A percentile compares a stretch with the other conserved stretches of the same genome.
Conservation (phyloP, 1,140 invertebrate genomes). For the Medauroidea extradentata region DNA sequence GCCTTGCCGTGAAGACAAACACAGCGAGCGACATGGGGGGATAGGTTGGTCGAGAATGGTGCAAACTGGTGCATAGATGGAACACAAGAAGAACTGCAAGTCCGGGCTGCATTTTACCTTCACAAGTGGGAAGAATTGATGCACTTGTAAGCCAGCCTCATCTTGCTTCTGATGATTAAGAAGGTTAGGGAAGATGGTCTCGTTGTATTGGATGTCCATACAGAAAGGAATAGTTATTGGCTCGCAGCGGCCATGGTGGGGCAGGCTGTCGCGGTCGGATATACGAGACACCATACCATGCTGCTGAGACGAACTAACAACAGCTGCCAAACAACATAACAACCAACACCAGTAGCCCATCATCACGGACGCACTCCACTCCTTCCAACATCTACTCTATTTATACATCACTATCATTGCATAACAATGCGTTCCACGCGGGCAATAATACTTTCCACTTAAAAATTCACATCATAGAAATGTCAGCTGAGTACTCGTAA, state of each 20-base stretch:
- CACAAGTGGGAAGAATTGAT: slow-evolving; percentile 92
- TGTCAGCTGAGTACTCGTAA: too few species aligned
- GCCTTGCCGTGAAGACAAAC: slow-evolving; percentile 78
- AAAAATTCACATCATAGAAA: too few species aligned
- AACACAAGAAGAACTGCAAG: slow-evolving; percentile 93
- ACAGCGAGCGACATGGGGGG: slow-evolving; percentile 88
- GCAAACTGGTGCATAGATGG: slow-evolving; percentile 93
- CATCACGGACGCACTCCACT: too few species aligned
- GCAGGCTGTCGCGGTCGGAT: slow-evolving; percentile 49
- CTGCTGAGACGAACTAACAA: background rate
- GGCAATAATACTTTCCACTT: background rate
- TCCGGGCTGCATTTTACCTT: slow-evolving; percentile 94
- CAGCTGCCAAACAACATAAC: background rate
- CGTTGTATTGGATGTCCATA: slow-evolving; percentile 88
- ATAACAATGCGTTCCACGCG: background rate
- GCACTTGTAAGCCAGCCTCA: slow-evolving; percentile 89
- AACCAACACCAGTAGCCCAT: too few species aligned
- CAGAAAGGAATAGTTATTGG: slow-evolving; percentile 90
- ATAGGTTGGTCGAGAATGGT: slow-evolving; percentile 86
- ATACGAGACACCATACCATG: slow-evolving; percentile 13
- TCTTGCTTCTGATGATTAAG: slow-evolving; percentile 91
- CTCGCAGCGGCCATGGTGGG: slow-evolving; percentile 82
- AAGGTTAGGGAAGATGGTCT: slow-evolving; percentile 94
- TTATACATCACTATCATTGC: background rate
- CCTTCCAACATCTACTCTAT: background rate